Conservation (phyloP, 1,140 invertebrate species). For the Achroia grisella region DNA sequence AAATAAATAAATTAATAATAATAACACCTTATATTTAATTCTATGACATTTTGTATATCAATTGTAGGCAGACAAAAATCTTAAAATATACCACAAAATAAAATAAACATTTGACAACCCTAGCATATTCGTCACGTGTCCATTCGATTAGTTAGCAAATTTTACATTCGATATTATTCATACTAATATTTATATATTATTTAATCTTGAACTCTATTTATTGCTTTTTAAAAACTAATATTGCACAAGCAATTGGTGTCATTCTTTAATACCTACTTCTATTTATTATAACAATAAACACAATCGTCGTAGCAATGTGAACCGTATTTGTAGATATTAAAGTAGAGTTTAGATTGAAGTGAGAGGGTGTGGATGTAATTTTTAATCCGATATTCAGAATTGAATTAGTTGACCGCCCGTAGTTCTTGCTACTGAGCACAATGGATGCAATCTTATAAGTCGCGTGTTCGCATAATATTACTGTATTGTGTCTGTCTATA, state of each 20-base stretch:
- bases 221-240: neutral
- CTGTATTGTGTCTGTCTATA: slow-evolving; percentile 9
- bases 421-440: slow-evolving; percentile 62
- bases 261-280: neutral
- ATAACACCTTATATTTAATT: too few relatives aligned
- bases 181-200: neutral
- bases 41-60: too few relatives aligned
- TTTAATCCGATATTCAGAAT: slow-evolving; percentile 34
- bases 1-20: too few relatives aligned
- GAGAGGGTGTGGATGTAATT: slow-evolving; percentile 11
- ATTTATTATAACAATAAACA: neutral
- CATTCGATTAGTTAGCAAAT: slow-evolving; percentile 53
- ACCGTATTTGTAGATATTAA: neutral
- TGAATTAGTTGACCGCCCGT: slow-evolving; percentile 60
- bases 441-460: slow-evolving; percentile 29
- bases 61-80: too few relatives aligned
- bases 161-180: slow-evolving; percentile 16
- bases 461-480: slow-evolving; percentile 38
- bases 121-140: slow-evolving; percentile 35
- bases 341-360: slow-evolving; percentile 14
- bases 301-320: slow-evolving; percentile 3
- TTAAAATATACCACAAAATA: too few relatives aligned
- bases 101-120: neutral
- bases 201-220: neutral
- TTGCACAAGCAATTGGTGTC: neutral